A percentile compares a stretch with the other conserved stretches of the same genome.
These are phyloP conservation scores for Ciconia maguari DNA, from an alignment of 2,113 vertebrate genomes.

Conservation along the genomic window DNA sequence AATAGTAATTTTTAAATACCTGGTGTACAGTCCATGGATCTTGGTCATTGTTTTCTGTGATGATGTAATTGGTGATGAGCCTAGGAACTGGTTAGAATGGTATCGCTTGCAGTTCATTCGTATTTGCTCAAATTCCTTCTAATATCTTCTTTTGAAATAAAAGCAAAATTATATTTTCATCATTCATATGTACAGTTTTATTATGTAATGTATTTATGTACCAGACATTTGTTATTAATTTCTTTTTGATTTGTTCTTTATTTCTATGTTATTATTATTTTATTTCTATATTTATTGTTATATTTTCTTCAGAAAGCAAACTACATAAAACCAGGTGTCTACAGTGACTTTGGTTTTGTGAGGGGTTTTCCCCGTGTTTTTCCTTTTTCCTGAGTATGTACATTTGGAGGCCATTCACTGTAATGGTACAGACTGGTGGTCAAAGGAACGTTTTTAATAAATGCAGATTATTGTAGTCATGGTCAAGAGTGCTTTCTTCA, in stretches of 20 bases:
- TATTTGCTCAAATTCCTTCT: background rate
- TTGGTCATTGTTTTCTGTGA: background rate
- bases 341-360: background rate
- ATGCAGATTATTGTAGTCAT: background rate
- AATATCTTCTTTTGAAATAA: background rate
- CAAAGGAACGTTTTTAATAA: background rate
- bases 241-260: background rate
- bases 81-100: background rate
- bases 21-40: background rate
- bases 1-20: background rate
- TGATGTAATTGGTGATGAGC: background rate
- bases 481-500: background rate
- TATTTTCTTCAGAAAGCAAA: background rate
- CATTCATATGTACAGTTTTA: background rate
- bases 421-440: background rate
- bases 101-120: background rate
- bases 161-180: background rate
- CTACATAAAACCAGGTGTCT: background rate
- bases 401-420: background rate
- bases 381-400: background rate
- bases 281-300: background rate
- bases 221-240: background rate
- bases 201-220: background rate
- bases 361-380: background rate
- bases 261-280: background rate